phyloP scores from a whole-genome alignment of 2,888 invertebrate species.

The Hipparchia semele region DNA sequence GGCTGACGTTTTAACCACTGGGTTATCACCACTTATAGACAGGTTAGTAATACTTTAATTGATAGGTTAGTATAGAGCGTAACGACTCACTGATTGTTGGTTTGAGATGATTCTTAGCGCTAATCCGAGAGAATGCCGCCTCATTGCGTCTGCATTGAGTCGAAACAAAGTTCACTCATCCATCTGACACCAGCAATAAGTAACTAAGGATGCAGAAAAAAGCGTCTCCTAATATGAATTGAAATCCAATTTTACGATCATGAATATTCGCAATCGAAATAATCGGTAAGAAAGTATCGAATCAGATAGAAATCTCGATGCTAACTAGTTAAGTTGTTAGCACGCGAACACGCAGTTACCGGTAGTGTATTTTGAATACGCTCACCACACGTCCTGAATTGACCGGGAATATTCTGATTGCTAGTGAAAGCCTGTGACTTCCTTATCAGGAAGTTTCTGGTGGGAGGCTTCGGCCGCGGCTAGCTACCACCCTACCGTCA shows the following conservation, averaged over 20 bases:
- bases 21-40: too few species aligned
- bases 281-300: constrained; percentile 41
- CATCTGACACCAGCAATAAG: constrained; percentile 21
- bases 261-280: constrained; percentile 37
- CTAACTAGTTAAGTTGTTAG: constrained; percentile 36
- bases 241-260: constrained; percentile 33
- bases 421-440: too few species aligned
- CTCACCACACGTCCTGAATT: constrained; percentile 4
- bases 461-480: too few species aligned
- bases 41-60: too few species aligned
- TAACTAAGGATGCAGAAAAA: constrained; percentile 27
- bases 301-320: constrained; percentile 40
- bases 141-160: constrained; percentile 10
- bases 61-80: too few species aligned
- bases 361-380: constrained; percentile 11
- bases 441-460: too few species aligned
- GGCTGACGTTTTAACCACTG: too few species aligned
- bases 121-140: background rate
- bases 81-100: too few species aligned
- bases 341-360: constrained; percentile 36
- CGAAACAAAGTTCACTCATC: constrained; percentile 16
- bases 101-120: too few species aligned
- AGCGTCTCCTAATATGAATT: constrained; percentile 32
- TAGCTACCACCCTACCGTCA: too few species aligned
- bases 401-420: background rate